A percentile compares a stretch with the other conserved stretches of the same genome.
Evolutionary conservation across 1,140 invertebrate species (phyloP).

Genomic region (Polyergus mexicanus): DNA sequence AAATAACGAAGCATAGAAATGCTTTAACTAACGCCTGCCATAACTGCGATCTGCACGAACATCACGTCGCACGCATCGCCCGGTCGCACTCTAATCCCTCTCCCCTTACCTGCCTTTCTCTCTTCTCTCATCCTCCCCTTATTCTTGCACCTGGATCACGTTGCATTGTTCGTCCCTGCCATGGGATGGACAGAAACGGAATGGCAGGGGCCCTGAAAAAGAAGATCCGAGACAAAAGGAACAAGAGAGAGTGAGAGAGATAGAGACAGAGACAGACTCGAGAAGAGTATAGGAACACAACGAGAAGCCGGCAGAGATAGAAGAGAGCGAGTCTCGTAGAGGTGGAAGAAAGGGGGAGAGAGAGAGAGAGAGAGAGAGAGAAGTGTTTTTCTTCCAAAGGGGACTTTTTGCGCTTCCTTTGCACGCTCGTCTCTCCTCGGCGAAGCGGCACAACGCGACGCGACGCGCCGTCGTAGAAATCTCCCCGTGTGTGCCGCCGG

Average conservation of each 20-base stretch:
- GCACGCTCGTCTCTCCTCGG: slow-evolving; percentile 77
- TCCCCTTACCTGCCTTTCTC: background rate
- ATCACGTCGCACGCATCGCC: slow-evolving; percentile 37
- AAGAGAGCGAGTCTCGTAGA: slow-evolving; percentile 19
- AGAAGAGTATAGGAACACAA: slow-evolving; percentile 10
- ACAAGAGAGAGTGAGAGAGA: slow-evolving; percentile 55
- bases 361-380: slow-evolving; percentile 49
- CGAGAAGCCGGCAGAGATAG: slow-evolving; percentile 30
- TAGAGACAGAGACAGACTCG: slow-evolving; percentile 4
- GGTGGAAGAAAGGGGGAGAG: slow-evolving; percentile 9
- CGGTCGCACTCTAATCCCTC: slow-evolving; percentile 12
- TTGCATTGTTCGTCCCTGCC: slow-evolving; percentile 70
- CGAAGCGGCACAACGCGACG: slow-evolving; percentile 67
- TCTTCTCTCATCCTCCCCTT: slow-evolving; percentile 45
- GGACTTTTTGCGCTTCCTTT: slow-evolving; percentile 76
- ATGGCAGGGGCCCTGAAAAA: slow-evolving; percentile 70
- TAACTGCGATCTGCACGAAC: slow-evolving; percentile 58
- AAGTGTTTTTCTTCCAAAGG: slow-evolving; percentile 77
- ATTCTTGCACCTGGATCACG: slow-evolving; percentile 72
- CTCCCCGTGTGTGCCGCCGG: slow-evolving; percentile 37
- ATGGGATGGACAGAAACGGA: slow-evolving; percentile 68
- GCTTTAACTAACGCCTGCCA: slow-evolving; percentile 45
- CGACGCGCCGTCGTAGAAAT: slow-evolving; percentile 69
- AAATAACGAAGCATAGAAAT: slow-evolving; percentile 31
- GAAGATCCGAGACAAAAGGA: slow-evolving; percentile 67